Conservation (phyloP, 2,797 vertebrate species). For the Phataginus tricuspis region DNA sequence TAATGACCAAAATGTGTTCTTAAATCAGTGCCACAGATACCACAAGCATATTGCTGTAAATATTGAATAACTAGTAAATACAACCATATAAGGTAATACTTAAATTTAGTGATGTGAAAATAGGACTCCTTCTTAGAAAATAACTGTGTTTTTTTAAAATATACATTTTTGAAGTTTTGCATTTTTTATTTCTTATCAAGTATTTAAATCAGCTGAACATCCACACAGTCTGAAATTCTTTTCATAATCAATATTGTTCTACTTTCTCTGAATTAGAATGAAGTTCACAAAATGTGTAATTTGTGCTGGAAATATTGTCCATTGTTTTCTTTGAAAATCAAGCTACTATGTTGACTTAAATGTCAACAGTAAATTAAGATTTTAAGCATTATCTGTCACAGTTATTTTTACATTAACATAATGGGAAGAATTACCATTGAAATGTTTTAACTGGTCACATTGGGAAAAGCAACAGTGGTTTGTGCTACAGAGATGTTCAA, state of each 20-base stretch:
- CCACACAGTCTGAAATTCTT: not conserved
- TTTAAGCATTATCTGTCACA: not conserved
- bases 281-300: conserved; percentile 27
- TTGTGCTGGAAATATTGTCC: not conserved
- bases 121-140: conserved; percentile 50
- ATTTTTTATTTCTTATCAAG: conserved; percentile 47
- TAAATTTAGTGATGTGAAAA: conserved; percentile 50
- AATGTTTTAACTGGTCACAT: not conserved
- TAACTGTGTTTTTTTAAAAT: not conserved
- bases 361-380: not conserved
- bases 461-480: not conserved
- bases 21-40: conserved; percentile 77
- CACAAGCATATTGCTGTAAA: conserved; percentile 73
- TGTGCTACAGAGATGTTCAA: not conserved
- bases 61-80: conserved; percentile 58
- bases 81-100: conserved; percentile 54
- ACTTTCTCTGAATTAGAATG: conserved; percentile 38
- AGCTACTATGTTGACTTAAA: not conserved
- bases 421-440: not conserved
- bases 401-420: not conserved
- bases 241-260: not conserved
- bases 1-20: conserved; percentile 82
- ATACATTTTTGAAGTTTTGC: not conserved
- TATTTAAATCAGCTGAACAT: not conserved
- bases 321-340: not conserved